Conservation (phyloP, 2,888 invertebrate species). For the Tipula lateralis region DNA sequence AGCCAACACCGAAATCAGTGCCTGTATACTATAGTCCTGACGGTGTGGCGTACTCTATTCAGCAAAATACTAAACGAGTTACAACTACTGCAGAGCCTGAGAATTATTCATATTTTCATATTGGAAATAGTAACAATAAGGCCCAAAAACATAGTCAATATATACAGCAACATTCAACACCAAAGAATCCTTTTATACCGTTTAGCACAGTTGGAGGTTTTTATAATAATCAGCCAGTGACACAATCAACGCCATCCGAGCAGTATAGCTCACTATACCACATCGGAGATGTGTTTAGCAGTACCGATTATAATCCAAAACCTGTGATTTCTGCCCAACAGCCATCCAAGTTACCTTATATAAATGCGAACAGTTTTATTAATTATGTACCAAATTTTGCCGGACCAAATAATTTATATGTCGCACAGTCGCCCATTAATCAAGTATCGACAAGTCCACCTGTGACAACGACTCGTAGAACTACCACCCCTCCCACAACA, state of each 20-base stretch:
- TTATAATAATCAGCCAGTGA: conserved; percentile 50
- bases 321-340: conserved; percentile 34
- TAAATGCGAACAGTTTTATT: conserved; percentile 30
- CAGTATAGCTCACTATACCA: neutral
- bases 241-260: neutral
- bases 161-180: conserved; percentile 44
- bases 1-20: neutral
- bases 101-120: conserved; percentile 49
- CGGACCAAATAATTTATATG: neutral
- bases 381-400: neutral
- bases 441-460: neutral
- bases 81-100: conserved; percentile 35
- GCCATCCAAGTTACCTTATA: conserved; percentile 32
- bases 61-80: neutral
- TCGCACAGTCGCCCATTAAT: neutral
- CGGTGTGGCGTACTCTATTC: neutral
- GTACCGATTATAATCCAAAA: neutral
- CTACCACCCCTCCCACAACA: neutral
- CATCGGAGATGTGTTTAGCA: conserved; percentile 26
- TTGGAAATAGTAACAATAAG: conserved; percentile 38
- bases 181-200: conserved; percentile 54
- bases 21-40: neutral
- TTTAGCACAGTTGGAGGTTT: conserved; percentile 55
- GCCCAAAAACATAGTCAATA: conserved; percentile 31
- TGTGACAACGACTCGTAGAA: neutral